phyloP scores from a whole-genome alignment of 2,797 vertebrate species.

The Cryptoprocta ferox region DNA sequence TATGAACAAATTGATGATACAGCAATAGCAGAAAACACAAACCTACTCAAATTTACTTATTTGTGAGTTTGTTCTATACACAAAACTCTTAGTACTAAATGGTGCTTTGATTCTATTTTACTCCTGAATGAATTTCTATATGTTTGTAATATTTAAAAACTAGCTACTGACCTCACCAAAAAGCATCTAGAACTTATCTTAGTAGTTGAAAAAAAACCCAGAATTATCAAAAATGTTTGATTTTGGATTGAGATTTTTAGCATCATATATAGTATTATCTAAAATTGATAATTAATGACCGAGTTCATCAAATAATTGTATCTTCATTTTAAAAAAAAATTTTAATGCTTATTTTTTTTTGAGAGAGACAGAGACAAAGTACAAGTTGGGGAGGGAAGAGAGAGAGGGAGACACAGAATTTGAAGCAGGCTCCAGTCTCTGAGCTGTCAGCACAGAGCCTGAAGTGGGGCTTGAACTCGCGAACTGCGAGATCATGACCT shows the following conservation, averaged over 20 bases:
- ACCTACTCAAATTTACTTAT: background rate
- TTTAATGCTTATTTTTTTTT: no score
- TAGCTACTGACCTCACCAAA: background rate
- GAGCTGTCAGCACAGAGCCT: no score
- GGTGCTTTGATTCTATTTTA: conserved; percentile 10
- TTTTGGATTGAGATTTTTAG: background rate
- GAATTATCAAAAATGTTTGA: background rate
- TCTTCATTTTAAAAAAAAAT: background rate
- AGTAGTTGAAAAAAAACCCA: conserved; percentile 13
- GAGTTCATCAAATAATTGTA: conserved; percentile 10
- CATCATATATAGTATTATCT: background rate
- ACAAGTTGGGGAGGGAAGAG: no score
- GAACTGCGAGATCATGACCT: no score
- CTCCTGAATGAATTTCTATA: background rate
- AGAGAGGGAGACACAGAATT: no score
- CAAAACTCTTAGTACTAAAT: background rate
- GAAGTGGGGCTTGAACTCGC: no score
- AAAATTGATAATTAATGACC: background rate
- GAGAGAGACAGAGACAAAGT: no score
- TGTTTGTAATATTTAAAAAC: background rate
- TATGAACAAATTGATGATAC: background rate
- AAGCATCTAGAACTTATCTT: background rate
- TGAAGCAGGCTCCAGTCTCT: no score
- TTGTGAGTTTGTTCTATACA: background rate
- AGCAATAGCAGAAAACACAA: background rate